These are phyloP conservation scores for Rattus rattus DNA, from an alignment of 2,113 vertebrate species.

Conservation along the genomic window DNA sequence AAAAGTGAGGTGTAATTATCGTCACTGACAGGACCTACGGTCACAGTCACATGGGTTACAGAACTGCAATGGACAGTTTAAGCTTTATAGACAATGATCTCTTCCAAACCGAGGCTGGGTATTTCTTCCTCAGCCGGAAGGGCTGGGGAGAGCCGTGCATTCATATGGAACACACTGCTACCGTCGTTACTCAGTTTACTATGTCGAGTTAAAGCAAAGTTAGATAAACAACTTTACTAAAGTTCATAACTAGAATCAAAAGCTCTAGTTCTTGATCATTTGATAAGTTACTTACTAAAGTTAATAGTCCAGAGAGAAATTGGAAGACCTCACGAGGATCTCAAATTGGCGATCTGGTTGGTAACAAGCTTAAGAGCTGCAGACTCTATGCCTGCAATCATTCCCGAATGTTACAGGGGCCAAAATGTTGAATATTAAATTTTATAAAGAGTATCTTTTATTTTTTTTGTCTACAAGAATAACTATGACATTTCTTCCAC, in stretches of 20 bases:
- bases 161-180: not conserved
- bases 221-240: slow-evolving; percentile 11
- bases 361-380: not conserved
- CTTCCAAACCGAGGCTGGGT: not conserved
- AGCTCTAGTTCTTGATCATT: not conserved
- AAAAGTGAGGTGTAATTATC: not conserved
- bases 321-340: not conserved
- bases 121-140: not conserved
- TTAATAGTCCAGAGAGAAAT: not conserved
- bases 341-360: not conserved
- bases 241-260: not conserved
- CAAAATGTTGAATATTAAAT: not conserved
- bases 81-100: not conserved
- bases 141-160: not conserved
- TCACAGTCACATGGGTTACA: slow-evolving; percentile 47
- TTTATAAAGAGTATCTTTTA: not conserved
- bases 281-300: not conserved
- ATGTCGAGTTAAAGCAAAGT: slow-evolving; percentile 14
- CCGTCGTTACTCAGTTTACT: not conserved
- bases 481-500: too few species aligned
- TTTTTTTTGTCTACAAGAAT: not conserved
- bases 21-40: slow-evolving; percentile 4
- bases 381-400: not conserved
- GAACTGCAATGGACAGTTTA: not conserved
- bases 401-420: not conserved